Evolutionary conservation across 1,140 invertebrate genomes (phyloP), one percentile per base, ranked within the genome.

Genomic region (Protaetia brevitarsis): DNA sequence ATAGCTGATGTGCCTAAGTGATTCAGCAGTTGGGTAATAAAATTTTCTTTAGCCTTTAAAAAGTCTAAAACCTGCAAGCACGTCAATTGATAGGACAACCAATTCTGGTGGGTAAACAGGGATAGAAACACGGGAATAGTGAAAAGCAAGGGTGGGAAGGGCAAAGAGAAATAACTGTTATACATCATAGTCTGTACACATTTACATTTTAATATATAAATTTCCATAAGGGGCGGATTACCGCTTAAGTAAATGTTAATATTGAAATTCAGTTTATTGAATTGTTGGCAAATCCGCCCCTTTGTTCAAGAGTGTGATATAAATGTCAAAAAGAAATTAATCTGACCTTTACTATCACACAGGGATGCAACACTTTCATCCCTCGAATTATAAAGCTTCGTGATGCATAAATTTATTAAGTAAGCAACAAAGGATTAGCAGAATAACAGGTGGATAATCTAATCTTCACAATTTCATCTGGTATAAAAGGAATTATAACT

Each of bases 1-100:
- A 98, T 94, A 69, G 96, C 94, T 13, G 95, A 97, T 29, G 95
- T 97, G 72, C 93, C 89, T 72, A 98, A 86, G 81, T 98, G 95
- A 73, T 90, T 87, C 68, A 97, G 82, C 70, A 97, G 82, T 73
- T 91, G 84, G 70, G 90, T 86, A 76, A 98, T 85, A 84, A 96
- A 96, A 78, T 91, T 89, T 68, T 89, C 87, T 77, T 89, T 88
- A 68, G 86, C 86, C 82, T 95, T 93, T 72, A 97, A 86, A 85
- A 93, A 96, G 77, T 95, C 91, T 80, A 97, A 84, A 72, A 96
- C 89, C 83, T 96, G 88, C 74, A 94, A 86, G 82, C 90, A 93
- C 76, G 90, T 91, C 76, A 93, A 88, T 83, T 94, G 90, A 85
- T 94, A 93, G 75, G 91, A 89, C 80, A 92, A 93, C 90, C 92